phyloP scores from a whole-genome alignment of 2,113 vertebrate genomes.

The Silurus glanis region DNA sequence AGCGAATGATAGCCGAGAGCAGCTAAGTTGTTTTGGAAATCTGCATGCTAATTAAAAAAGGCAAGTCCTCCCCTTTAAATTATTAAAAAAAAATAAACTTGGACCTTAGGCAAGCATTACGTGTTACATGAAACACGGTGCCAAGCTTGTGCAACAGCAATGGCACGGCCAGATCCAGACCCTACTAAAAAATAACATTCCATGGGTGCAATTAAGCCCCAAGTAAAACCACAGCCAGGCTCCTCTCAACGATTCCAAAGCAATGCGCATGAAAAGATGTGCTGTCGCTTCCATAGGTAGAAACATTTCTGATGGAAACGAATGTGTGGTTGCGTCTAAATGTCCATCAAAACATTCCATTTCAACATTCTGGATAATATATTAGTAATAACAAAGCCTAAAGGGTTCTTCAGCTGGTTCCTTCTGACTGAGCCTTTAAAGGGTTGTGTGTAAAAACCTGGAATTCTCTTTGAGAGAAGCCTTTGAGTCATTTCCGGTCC shows the following conservation, averaged over 20 bases:
- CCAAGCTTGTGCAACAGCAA: slow-evolving; percentile 72
- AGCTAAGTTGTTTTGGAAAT: slow-evolving; percentile 56
- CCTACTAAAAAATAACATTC: slow-evolving; percentile 62
- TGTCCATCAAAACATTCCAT: background rate
- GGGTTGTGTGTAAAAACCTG: background rate
- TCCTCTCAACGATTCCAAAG: slow-evolving; percentile 50
- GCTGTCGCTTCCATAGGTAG: background rate
- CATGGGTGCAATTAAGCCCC: slow-evolving; percentile 59
- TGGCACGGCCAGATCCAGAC: slow-evolving; percentile 58
- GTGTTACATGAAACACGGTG: slow-evolving; percentile 56
- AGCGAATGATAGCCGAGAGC: slow-evolving; percentile 47
- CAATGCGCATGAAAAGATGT: slow-evolving; percentile 24
- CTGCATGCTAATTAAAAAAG: slow-evolving; percentile 62
- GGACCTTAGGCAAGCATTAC: slow-evolving; percentile 64
- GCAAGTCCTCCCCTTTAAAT: slow-evolving; percentile 41
- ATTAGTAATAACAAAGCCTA: background rate
- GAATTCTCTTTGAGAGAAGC: background rate
- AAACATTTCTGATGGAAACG: background rate
- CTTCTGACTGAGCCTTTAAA: background rate
- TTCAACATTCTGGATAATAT: background rate
- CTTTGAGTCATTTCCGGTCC: background rate
- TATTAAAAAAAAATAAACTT: slow-evolving; percentile 39
- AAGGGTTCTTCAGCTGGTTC: background rate
- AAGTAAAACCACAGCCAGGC: slow-evolving; percentile 52
- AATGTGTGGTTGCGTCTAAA: background rate